Evolutionary conservation across 2,888 invertebrate species (phyloP).

Genomic region (Drosophila nr. perissopoda): DNA sequence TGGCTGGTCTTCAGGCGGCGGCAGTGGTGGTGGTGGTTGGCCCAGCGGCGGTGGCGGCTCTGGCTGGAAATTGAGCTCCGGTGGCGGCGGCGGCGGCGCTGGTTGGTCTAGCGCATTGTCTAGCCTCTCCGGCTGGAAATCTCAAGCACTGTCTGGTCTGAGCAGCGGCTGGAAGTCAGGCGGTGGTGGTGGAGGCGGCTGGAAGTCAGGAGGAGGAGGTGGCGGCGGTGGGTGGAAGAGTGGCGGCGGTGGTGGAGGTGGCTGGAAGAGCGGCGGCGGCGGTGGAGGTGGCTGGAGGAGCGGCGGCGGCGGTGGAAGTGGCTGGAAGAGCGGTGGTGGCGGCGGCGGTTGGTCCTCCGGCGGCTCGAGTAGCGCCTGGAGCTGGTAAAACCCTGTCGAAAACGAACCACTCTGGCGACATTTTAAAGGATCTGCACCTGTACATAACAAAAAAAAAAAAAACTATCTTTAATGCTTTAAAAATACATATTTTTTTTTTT

Average conservation of each 20-base stretch:
- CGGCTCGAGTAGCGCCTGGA: constrained; percentile 52
- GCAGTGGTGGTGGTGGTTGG: constrained; percentile 48
- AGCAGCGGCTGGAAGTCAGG: constrained; percentile 57
- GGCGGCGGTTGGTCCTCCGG: constrained; percentile 47
- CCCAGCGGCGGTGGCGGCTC: constrained; percentile 23
- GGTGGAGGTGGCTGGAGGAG: constrained; percentile 33
- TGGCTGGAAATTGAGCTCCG: constrained; percentile 58
- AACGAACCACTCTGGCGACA: constrained; percentile 12
- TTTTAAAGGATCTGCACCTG: constrained; percentile 38
- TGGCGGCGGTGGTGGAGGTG: constrained; percentile 31
- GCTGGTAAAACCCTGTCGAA: constrained; percentile 51
- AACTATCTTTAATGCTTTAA: constrained; percentile 11
- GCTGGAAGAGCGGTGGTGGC: constrained; percentile 37
- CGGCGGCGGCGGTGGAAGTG: constrained; percentile 28
- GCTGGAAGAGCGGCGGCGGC: constrained; percentile 33
- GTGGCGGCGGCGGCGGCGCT: constrained; percentile 41
- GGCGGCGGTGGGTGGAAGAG: constrained; percentile 38
- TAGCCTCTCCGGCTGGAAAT: constrained; percentile 36
- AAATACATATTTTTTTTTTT: constrained; percentile 13
- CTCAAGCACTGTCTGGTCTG: constrained; percentile 37
- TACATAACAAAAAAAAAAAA: constrained; percentile 14
- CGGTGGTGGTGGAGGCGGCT: constrained; percentile 37
- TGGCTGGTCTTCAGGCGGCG: constrained; percentile 15
- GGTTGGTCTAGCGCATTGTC: constrained; percentile 48
- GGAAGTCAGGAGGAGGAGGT: constrained; percentile 34